Evolutionary conservation across 2,797 vertebrate species (phyloP), one percentile per base, ranked within the genome.

Genomic region (Schizopygopsis pylzovi): DNA sequence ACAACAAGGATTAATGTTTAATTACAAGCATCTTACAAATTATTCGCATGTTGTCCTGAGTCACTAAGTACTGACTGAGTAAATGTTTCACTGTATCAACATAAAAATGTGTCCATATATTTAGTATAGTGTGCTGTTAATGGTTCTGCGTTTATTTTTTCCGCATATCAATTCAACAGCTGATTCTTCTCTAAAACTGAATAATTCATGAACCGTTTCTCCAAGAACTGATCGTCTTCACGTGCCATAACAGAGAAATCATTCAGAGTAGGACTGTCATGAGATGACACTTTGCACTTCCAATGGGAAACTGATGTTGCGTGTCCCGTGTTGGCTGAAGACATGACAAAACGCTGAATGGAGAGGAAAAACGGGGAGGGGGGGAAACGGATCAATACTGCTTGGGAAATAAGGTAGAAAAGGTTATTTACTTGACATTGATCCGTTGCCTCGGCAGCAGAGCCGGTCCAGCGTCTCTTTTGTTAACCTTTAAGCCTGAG

Each of bases 381-480:
- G 95, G 96, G 95, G 93, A 95, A 93, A 92, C 63, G 92, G 97
- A 98, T 99, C 98, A 95, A 99, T 99, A 98, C 95, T 92, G 96
- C 97, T 97, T 96, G 97, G 97, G 97, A 98, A 99, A 99, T 99
- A 99, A 98, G 97, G 97, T 96, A 97, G 97, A 97, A 97, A 98
- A 98, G 97, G 98, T 99, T 99, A 99, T 99, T 99, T 99, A 98
- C 97, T 98, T 97, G 95, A 96, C 97, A 99, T 99, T 99, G 98
- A 99, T 99, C 98, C 90, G 94, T 95, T 96, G 96, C 97, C 95
- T 94, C 96, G 89, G 92, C 94, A 93, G 91, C 94, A 93, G 96
- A 98, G 97, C 97, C 95, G 94, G 95, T 94, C 95, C 97, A 97
- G 96, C 96, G 97, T 98, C 96, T 98, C 97, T 99, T 99, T 98